Evolutionary conservation across 2,113 vertebrate species (phyloP), one percentile per base, ranked within the genome.

Genomic region (Sakesphorus luctuosus): DNA sequence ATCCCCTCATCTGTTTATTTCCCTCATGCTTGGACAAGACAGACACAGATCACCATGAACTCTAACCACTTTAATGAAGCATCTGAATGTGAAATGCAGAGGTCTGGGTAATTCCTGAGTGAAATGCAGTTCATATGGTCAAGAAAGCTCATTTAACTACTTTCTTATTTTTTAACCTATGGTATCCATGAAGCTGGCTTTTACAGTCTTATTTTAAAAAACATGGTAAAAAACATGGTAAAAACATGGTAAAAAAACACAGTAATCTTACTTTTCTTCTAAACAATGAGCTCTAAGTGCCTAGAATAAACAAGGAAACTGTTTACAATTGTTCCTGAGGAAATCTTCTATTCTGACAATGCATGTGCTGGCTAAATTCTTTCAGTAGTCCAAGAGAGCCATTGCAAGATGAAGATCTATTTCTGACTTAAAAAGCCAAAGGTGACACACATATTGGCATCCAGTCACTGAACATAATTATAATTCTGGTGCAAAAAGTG

Each of bases 371-470:
- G 26, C 18, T 46, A 31, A 28, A 67, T 31, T 14, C 18, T 73
- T 61, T 62, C 73, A 55, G 20, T 36, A 17, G 28, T 29, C 13
- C 46, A 62, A 44, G 17, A 67, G 47, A 71, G 36, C 10, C 5
- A 2, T 1, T 82, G 53, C 11, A 61, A 73, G 75, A 65, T 40
- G 66, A 87, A 47, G 50, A 58, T 63, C 23, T 82, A 26, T 36
- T 62, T 91, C 68, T 81, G 46, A 87, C 28, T 87, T 52, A 59
- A 44, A 88, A 71, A 23, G 25, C 7, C 33, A 65, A 46, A 81
- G 18, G 12, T 49, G 36, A 26, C 11, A 47, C 10, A 63, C 0
- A 0, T 10, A n/a, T 15, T 25, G 11, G 40, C 33, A 46, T 9
- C 13, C 31, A 78, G 71, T 23, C 44, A 78, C 19, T 38, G 52